Evolutionary conservation across 2,113 vertebrate species (phyloP), one percentile per base, ranked within the genome.

Genomic region (Acanthisitta chloris): DNA sequence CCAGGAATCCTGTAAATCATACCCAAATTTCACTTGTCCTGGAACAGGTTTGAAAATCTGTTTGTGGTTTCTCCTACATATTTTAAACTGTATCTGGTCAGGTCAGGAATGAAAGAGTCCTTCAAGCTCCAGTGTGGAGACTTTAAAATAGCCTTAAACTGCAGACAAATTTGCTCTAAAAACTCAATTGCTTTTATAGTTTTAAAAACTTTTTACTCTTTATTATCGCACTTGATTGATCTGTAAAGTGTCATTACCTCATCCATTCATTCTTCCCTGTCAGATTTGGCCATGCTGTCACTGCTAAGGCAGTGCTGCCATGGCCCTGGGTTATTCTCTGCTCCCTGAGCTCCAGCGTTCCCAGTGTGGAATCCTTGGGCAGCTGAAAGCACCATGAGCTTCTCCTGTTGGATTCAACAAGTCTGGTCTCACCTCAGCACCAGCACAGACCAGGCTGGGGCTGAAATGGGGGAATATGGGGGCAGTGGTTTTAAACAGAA

Each of bases 11-110:
- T 86, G 86, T 93, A 97, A 96, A 90, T 97, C 96, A 96, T 59
- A 84, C 69, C 7, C 4, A 94, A 97, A 96, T 90, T 97, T 92
- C 79, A 85, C 80, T 94, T 97, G 81, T 96, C 92, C 85, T 90
- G 92, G 82, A 91, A 96, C 87, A 97, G 80, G 40, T 97, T 91
- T 90, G 93, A 84, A 97, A 97, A 97, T 96, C 79, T 96, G 90
- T 96, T 98, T 95, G 93, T 67, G 92, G 86, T 97, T 98, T 97
- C 86, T 69, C 48, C 1, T 62, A 71, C 81, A 33, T 90, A 90
- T 96, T 96, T 88, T 52, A 6, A 73, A 78, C 64, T 24, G 14
- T 96, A 90, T 94, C 97, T 95, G 87, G 62, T 94, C 88, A 92
- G 74, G 79, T 79, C 81, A 48, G 49, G 94, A 91, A 81, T 11